Evolutionary conservation across 2,797 vertebrate genomes (phyloP).

Genomic region (Huso huso): DNA sequence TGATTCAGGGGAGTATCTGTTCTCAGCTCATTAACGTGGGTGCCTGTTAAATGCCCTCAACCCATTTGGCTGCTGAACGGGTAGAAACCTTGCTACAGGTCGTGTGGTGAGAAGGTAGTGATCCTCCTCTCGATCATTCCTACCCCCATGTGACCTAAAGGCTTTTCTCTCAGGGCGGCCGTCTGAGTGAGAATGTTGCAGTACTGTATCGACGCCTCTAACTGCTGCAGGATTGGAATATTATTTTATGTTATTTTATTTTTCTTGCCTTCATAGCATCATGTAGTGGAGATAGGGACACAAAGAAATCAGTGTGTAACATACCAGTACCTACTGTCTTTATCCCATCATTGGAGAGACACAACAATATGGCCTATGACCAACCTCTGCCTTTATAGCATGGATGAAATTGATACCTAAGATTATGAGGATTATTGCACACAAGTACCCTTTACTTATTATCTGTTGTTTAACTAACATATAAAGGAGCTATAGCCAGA

Average conservation of each 20-base stretch:
- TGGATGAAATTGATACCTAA: background rate
- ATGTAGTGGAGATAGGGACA: background rate
- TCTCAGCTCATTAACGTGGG: conserved; percentile 18
- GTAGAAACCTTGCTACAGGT: background rate
- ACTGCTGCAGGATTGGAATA: conserved; percentile 2
- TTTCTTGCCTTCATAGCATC: conserved; percentile 5
- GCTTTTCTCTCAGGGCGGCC: background rate
- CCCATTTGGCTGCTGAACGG: conserved; percentile 9
- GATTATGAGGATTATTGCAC: too few relatives aligned
- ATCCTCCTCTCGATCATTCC: background rate
- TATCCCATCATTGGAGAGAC: conserved; percentile 30
- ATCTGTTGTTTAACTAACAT: too few relatives aligned
- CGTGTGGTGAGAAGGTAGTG: background rate
- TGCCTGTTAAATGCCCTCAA: conserved; percentile 9
- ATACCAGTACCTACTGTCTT: conserved; percentile 34
- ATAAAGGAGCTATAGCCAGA: too few relatives aligned
- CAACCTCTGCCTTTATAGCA: background rate
- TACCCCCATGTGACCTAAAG: background rate
- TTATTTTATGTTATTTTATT: conserved; percentile 7
- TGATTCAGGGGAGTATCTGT: conserved; percentile 17
- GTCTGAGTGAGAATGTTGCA: background rate
- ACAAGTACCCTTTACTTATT: too few relatives aligned
- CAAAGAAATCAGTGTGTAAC: conserved; percentile 24
- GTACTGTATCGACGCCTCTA: background rate
- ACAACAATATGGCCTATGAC: background rate